Base-by-base conservation (phyloP, 2,797 vertebrate species). In the Melanotaenia maccullochi region DNA sequence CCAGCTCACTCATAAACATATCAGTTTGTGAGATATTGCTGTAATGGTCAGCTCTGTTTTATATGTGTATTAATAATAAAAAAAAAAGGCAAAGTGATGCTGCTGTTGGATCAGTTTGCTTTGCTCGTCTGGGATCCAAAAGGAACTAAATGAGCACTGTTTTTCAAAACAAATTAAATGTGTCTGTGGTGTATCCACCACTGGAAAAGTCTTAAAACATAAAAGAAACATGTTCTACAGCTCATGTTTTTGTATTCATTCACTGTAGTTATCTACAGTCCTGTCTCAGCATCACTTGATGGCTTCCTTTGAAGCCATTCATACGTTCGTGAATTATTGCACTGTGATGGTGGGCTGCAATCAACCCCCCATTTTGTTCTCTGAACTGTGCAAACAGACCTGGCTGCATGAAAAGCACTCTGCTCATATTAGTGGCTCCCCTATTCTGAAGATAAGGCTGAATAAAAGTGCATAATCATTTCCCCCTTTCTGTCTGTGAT, bases 371-470 rank as follows among this genome's bases (percentile, higher is more conserved):
- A n/a, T 83, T 84, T 72, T 40, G 75, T 47, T 61, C 77, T 44
- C 68, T 47, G 63, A 65, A 67, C 70, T 75, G 73, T 71, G 87
- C 89, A 93, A 94, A 93, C 93, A 92, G 83, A 84, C 60, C 24
- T 24, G 62, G 69, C 79, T 62, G 75, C 71, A 76, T 85, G 73
- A 75, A 88, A 89, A 94, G 93, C 94, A 94, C 94, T 95, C 89
- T 91, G 92, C 60, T 90, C 89, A 91, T 92, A 93, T 95, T 92
- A 94, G 89, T 24, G 55, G 70, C 82, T 76, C 78, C 74, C 86
- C 81, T 44, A 73, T 80, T 87, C 78, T 83, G 67, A 18, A 90
- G 92, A 95, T 92, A 93, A 93, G 87, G 71, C 82, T 60, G 84
- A 88, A 89, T 88, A 83, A 86, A 90, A 88, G 80, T 22, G 62